A percentile compares a stretch with the other conserved stretches of the same genome.
These are phyloP conservation scores for Zhuqinia jingwanae DNA, from an alignment of 2,888 invertebrate species.

Conservation along the genomic window DNA sequence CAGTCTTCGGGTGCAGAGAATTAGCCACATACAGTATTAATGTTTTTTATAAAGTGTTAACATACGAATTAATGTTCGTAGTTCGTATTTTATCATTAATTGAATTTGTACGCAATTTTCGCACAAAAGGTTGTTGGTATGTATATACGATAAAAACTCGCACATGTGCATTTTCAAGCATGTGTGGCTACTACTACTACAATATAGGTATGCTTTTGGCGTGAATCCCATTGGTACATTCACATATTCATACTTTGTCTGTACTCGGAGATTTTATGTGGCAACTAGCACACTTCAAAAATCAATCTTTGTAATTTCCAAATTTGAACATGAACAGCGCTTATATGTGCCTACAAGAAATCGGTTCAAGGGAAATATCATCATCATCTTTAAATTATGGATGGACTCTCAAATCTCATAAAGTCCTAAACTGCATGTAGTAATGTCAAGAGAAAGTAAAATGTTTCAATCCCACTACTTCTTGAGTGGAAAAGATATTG, in stretches of 20 bases:
- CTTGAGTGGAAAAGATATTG: not conserved
- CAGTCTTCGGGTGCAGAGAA: too few relatives aligned
- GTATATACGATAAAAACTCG: too few relatives aligned
- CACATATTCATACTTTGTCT: slow-evolving; percentile 31
- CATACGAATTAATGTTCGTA: not conserved
- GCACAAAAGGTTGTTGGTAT: not conserved
- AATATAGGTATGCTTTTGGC: slow-evolving; percentile 43
- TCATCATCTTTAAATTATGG: not conserved
- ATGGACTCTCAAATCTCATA: too few relatives aligned
- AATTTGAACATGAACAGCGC: slow-evolving; percentile 38
- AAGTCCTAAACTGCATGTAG: slow-evolving; percentile 44
- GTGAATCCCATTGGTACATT: slow-evolving; percentile 30
- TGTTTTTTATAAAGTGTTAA: too few relatives aligned
- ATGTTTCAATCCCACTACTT: slow-evolving; percentile 8
- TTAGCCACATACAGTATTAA: too few relatives aligned
- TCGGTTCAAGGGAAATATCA: slow-evolving; percentile 65
- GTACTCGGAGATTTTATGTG: slow-evolving; percentile 61
- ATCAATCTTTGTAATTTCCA: slow-evolving; percentile 31
- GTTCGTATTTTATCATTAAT: too few relatives aligned
- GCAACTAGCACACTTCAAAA: not conserved
- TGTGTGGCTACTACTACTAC: too few relatives aligned
- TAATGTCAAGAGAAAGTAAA: slow-evolving; percentile 65
- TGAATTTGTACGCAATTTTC: not conserved
- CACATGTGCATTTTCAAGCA: too few relatives aligned
- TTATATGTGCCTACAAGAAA: too few relatives aligned